phyloP scores from a whole-genome alignment of 2,113 vertebrate species.

The Crocuta crocuta region DNA sequence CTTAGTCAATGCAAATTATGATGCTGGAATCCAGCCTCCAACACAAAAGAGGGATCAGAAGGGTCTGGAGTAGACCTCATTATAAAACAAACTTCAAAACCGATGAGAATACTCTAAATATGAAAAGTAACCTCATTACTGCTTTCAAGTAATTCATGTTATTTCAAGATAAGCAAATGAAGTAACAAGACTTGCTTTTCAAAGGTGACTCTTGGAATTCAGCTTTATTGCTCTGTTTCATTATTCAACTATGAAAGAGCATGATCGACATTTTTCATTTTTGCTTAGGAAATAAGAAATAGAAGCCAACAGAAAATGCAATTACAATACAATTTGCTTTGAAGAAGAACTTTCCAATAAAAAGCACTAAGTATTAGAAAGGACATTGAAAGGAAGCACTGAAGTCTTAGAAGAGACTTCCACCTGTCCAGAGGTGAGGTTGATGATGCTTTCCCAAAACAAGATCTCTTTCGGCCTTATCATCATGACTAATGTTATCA shows the following conservation, averaged over 20 bases:
- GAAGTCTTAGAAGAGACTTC: not conserved
- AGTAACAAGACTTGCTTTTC: not conserved
- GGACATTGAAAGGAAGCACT: not conserved
- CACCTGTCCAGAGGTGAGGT: not conserved
- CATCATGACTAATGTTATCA: not conserved
- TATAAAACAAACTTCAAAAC: not conserved
- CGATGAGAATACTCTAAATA: not conserved
- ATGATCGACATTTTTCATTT: not conserved
- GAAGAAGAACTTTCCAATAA: not conserved
- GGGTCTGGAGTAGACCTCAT: not conserved
- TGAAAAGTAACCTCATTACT: not conserved
- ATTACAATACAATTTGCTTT: not conserved
- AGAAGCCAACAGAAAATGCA: not conserved
- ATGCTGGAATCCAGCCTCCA: not conserved
- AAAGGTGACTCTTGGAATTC: not conserved
- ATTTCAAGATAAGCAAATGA: slow-evolving; percentile 21
- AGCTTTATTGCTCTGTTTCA: not conserved
- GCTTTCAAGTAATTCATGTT: not conserved
- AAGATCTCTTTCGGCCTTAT: not conserved
- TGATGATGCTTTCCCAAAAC: not conserved
- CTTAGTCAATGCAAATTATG: not conserved
- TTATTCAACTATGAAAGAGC: not conserved
- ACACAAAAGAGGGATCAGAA: not conserved
- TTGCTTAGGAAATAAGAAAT: slow-evolving; percentile 30
- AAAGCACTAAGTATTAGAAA: not conserved